Conservation (phyloP, 1,140 invertebrate genomes). For the Meloidogyne hapla region DNA sequence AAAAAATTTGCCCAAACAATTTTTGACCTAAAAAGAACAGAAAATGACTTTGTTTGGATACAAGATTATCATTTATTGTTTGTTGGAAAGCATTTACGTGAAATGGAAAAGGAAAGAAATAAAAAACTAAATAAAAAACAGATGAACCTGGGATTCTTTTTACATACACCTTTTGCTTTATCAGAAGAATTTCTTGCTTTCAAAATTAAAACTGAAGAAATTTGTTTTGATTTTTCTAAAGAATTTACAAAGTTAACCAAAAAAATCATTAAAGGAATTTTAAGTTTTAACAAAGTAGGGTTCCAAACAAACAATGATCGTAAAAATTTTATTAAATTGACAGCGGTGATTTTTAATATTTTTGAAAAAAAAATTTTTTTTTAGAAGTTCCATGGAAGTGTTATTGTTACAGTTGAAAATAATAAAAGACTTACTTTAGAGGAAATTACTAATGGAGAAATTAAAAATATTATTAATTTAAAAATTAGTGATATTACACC, state of each 20-base stretch:
- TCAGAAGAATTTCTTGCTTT: slow-evolving; percentile 57
- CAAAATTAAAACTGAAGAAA: slow-evolving; percentile 20
- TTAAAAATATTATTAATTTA: slow-evolving; percentile 52
- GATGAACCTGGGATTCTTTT: slow-evolving; percentile 26
- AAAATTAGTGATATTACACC: slow-evolving; percentile 59
- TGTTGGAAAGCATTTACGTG: slow-evolving; percentile 62
- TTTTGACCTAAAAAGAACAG: not conserved
- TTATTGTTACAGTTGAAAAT: too few relatives aligned
- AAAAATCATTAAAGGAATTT: slow-evolving; percentile 56
- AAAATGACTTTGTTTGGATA: slow-evolving; percentile 63
- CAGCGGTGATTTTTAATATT: slow-evolving; percentile 25
- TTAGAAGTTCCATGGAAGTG: too few relatives aligned
- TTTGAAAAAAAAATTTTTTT: slow-evolving; percentile 1
- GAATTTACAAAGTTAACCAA: slow-evolving; percentile 51
- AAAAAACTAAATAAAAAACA: slow-evolving; percentile 31
- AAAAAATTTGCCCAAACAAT: slow-evolving; percentile 56
- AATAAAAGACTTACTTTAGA: too few relatives aligned
- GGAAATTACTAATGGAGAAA: slow-evolving; percentile 60
- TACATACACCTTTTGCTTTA: slow-evolving; percentile 37
- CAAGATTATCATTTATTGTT: slow-evolving; percentile 63
- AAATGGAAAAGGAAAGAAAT: slow-evolving; percentile 52
- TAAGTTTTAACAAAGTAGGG: slow-evolving; percentile 62
- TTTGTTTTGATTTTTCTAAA: too few relatives aligned
- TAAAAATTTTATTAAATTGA: slow-evolving; percentile 53
- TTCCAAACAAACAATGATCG: slow-evolving; percentile 64